A percentile compares a stretch with the other conserved stretches of the same genome.
Conservation (phyloP, 2,888 invertebrate species). For the Drosophila affinis region DNA sequence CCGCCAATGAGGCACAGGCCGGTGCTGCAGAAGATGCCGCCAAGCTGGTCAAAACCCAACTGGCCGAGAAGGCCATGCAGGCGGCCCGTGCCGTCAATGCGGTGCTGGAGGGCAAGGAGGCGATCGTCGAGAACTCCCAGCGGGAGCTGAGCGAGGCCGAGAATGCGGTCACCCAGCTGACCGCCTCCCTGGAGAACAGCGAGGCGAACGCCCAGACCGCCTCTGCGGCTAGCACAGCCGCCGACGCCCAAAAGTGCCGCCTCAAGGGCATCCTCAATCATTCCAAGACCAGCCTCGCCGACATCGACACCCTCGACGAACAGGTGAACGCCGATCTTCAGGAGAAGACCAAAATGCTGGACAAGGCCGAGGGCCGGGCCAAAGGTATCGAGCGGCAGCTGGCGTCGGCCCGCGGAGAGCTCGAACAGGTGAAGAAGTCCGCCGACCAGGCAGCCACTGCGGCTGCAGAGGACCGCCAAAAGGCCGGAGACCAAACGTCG, state of each 20-base stretch:
- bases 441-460: conserved; percentile 88
- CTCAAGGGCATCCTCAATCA: conserved; percentile 83
- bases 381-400: conserved; percentile 87
- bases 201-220: conserved; percentile 87
- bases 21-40: conserved; percentile 89
- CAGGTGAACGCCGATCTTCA: conserved; percentile 86
- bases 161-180: conserved; percentile 86
- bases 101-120: conserved; percentile 88
- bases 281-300: conserved; percentile 85
- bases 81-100: conserved; percentile 89
- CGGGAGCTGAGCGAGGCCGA: conserved; percentile 88
- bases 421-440: conserved; percentile 87
- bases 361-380: conserved; percentile 87
- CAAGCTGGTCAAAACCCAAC: conserved; percentile 88
- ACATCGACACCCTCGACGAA: conserved; percentile 86
- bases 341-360: conserved; percentile 87
- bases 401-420: conserved; percentile 86
- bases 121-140: conserved; percentile 87
- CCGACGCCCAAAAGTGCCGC: conserved; percentile 85
- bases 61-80: conserved; percentile 89
- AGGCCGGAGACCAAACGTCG: conserved; percentile 33
- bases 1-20: conserved; percentile 89
- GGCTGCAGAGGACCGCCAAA: conserved; percentile 87
- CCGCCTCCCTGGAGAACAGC: conserved; percentile 86
- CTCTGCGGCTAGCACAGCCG: conserved; percentile 86